Evolutionary conservation across 2,888 invertebrate species (phyloP), one percentile per base, ranked within the genome.

Genomic region (Amphipyra tragopoginis): DNA sequence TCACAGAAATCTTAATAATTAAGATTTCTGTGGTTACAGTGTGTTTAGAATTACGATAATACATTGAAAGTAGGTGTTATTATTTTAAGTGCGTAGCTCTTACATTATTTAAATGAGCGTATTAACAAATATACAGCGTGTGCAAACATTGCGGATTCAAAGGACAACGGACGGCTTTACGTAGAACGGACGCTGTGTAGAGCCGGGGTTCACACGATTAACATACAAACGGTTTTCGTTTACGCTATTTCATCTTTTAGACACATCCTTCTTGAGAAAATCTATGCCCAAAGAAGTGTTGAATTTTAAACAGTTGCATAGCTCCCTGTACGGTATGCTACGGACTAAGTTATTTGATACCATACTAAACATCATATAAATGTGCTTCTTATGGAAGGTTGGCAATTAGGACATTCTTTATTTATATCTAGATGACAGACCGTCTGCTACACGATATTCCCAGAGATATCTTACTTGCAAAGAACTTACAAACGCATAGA

Each of bases 151-250:
- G 54, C 54, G 55, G 47, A 55, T 51, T 54, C 56, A 54, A 72
- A 42, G 21, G 21, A 21, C 3, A 21, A 3, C 21, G 21, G 21
- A 21, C 21, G 21, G 57, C 52, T 56, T 56, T 62, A 57, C 50
- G 44, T 40, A 14, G 50, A 51, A 54, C 45, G 26, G 39, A 43
- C 55, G 21, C 51, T 38, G 34, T 45, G 10, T 33, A 55, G 52
- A 69, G 26, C 38, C 53, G 48, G 42, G 47, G 71, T 80, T 85
- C 85, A 69, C 84, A 85, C 62, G 72, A 81, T 85, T 84, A 67
- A 63, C 82, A 84, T 85, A 78, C 79, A 81, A 81, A 83, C 77
- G 66, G 76, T 54, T 65, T 77, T 69, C 44, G 61, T 67, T 54
- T 52, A 63, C 65, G 56, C 79, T 80, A 77, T 77, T 78, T 81